A percentile compares a stretch with the other conserved stretches of the same genome.
Evolutionary conservation across 2,888 invertebrate genomes (phyloP).

Genomic region (Xestobium rufovillosum): DNA sequence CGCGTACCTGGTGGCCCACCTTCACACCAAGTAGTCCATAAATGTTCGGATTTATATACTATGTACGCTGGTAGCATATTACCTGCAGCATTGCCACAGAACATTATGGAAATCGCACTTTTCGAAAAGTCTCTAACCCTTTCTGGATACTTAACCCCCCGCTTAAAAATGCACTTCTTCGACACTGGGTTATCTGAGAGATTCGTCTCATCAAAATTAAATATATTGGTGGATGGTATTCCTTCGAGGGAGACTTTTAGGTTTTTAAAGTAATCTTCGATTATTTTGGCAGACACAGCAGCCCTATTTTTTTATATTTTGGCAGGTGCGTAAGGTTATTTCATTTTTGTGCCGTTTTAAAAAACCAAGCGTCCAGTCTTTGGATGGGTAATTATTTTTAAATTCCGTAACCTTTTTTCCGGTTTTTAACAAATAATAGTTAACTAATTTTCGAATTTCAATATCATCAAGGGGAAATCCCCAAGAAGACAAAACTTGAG

Average conservation of each 20-base stretch:
- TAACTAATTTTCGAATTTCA: slow-evolving; percentile 9
- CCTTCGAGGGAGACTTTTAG: slow-evolving; percentile 2
- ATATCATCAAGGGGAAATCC: slow-evolving; percentile 6
- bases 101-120: slow-evolving; percentile 4
- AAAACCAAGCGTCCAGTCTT: slow-evolving; percentile 7
- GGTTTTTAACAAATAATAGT: slow-evolving; percentile 4
- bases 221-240: slow-evolving; percentile 5
- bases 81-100: slow-evolving; percentile 5
- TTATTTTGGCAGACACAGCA: slow-evolving; percentile 9
- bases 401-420: slow-evolving; percentile 5
- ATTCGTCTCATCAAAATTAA: no score
- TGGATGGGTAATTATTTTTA: slow-evolving; percentile 8
- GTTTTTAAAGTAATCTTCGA: slow-evolving; percentile 6
- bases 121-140: slow-evolving; percentile 3
- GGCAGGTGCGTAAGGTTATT: slow-evolving; percentile 6
- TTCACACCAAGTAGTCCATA: slow-evolving; percentile 6
- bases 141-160: slow-evolving; percentile 5
- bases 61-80: slow-evolving; percentile 6
- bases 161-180: slow-evolving; percentile 1
- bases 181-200: slow-evolving; percentile 5
- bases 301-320: slow-evolving; percentile 9
- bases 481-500: neutral
- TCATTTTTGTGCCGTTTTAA: slow-evolving; percentile 8
- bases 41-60: slow-evolving; percentile 7
- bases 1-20: neutral